Evolutionary conservation across 1,140 invertebrate species (phyloP).

Genomic region (Pogonus chalceus): DNA sequence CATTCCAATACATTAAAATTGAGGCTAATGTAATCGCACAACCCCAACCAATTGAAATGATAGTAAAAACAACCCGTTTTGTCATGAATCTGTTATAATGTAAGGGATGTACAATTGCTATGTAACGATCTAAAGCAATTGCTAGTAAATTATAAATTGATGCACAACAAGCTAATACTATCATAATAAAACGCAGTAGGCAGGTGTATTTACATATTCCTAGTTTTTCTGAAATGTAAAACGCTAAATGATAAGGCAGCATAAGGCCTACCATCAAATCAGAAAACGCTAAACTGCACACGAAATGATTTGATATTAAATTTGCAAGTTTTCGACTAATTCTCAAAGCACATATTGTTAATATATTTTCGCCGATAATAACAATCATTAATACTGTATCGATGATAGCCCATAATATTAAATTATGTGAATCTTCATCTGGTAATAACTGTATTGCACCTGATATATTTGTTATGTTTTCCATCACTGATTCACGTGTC

Average conservation of each 20-base stretch:
- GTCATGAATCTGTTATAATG: constrained; percentile 61
- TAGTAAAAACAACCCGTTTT: constrained; percentile 43
- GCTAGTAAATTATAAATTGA: constrained; percentile 73
- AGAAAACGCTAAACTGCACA: constrained; percentile 60
- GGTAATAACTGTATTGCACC: no score
- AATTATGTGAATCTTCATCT: no score
- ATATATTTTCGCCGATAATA: constrained; percentile 57
- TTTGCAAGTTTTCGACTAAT: constrained; percentile 51
- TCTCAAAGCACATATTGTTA: constrained; percentile 59
- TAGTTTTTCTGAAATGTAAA: constrained; percentile 50
- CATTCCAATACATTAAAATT: constrained; percentile 62
- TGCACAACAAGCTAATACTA: constrained; percentile 58
- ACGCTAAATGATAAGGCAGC: constrained; percentile 61
- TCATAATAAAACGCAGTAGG: constrained; percentile 57
- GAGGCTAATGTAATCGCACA: constrained; percentile 49
- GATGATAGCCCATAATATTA: constrained; percentile 44
- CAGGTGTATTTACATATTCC: constrained; percentile 48
- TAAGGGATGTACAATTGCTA: constrained; percentile 72
- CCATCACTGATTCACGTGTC: no score
- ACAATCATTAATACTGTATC: constrained; percentile 51
- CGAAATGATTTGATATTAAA: constrained; percentile 59
- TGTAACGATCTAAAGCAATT: constrained; percentile 73
- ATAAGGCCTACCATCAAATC: constrained; percentile 62
- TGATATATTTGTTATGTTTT: no score
- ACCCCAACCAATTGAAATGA: constrained; percentile 53